Base-by-base conservation (phyloP, 2,888 invertebrate genomes). In the Pristionchus arcanus region DNA sequence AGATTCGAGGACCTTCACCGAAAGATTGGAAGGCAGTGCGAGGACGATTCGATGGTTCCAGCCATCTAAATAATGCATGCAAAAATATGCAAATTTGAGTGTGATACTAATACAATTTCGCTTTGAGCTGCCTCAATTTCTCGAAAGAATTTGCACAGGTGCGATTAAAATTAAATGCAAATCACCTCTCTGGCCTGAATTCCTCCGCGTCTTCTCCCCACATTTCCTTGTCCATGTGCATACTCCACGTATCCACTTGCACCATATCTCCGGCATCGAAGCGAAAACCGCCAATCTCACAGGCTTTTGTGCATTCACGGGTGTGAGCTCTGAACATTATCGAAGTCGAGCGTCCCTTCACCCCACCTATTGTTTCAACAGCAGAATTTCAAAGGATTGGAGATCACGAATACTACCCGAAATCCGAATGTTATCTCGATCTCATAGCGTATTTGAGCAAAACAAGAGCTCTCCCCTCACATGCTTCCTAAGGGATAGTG, bases 401-500 rank as follows among this genome's bases (percentile, higher is more conserved):
- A 66, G 11, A 66, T 66, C 11, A n/a, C n/a, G n/a, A n/a, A n/a
- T n/a, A n/a, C n/a, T n/a, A n/a, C n/a, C n/a, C n/a, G n/a, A n/a
- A n/a, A n/a, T n/a, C n/a, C n/a, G n/a, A n/a, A n/a, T n/a, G n/a
- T n/a, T n/a, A n/a, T n/a, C n/a, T n/a, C n/a, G n/a, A n/a, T n/a
- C n/a, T n/a, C n/a, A n/a, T n/a, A n/a, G n/a, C n/a, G n/a, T n/a
- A n/a, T n/a, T n/a, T n/a, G n/a, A n/a, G n/a, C n/a, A n/a, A n/a
- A n/a, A n/a, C n/a, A 28, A 28, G 53, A n/a, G n/a, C 15, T 53
- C 2, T 5, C 28, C 9, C 25, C 66, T 91, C 87, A 94, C 94
- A 91, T 90, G 28, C 91, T 87, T 9, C 91, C 94, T 9, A 94
- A 90, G 0, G 94, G 94, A 87, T 92, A 92, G 37, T 94, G 87